Evolutionary conservation across 2,113 vertebrate genomes (phyloP), one percentile per base, ranked within the genome.

Genomic region (Zeus faber): DNA sequence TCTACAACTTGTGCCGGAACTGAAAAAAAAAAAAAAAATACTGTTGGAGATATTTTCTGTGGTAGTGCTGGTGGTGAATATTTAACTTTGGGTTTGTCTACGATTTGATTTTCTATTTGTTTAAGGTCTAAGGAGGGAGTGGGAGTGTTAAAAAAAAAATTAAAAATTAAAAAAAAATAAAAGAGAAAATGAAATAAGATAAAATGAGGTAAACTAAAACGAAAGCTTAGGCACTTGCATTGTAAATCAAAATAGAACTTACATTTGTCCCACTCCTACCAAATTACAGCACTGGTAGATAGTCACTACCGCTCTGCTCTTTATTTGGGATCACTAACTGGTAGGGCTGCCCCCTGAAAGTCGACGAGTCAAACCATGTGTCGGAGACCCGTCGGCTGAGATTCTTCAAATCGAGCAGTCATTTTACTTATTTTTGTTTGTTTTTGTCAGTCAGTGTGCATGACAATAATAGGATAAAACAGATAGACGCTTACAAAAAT

Each of bases 151-250:
- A 46, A 72, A 50, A 79, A 62, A 54, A 20, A 27, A 49, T 8
- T 29, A 29, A 31, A 4, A 23, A 25, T 24, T 23, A 17, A 20
- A 53, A 31, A 31, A 31, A 31, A 6, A 31, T 8, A 6, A 49
- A 17, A 18, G 17, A 57, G 22, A 57, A 62, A n/a, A 29, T 29
- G 8, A 29, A 29, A 9, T 29, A 29, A 29, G 8, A 4, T 29
- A 29, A 29, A 29, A 29, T 29, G 27, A 29, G 27, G 8, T 29
- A 29, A 29, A 29, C 27, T 29, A 29, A 29, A 9, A 67, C 50
- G 21, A 73, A 74, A 79, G 62, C 47, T 26, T 56, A 81, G 83
- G 88, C 86, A 88, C 86, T 87, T 88, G 75, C 62, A 62, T 80
- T 70, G 33, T 74, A 53, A 63, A 82, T 72, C 24, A 60, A 57